phyloP scores from a whole-genome alignment of 2,888 invertebrate genomes.

The Hermaeophaga mercurialis region DNA sequence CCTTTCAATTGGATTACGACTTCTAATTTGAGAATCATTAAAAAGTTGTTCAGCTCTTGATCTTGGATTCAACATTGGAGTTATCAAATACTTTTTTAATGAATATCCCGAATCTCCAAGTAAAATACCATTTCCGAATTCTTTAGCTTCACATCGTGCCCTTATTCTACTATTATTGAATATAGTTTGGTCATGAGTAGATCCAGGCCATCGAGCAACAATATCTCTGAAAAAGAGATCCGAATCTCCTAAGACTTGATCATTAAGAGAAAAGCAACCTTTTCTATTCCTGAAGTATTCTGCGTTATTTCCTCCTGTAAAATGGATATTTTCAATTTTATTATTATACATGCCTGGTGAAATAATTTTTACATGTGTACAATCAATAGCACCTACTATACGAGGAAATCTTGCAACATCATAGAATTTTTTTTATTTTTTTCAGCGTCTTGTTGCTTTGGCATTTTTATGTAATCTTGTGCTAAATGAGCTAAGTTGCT shows the following conservation, averaged over 20 bases:
- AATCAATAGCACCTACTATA: neutral
- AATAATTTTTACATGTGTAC: neutral
- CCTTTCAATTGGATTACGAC: slow-evolving; percentile 14
- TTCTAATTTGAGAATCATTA: slow-evolving; percentile 17
- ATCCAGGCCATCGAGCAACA: slow-evolving; percentile 44
- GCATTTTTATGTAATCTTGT: neutral
- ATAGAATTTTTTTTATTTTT: neutral
- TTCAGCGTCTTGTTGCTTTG: neutral
- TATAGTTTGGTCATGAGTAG: slow-evolving; percentile 39
- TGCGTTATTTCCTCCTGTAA: slow-evolving; percentile 37
- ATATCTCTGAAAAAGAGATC: slow-evolving; percentile 38
- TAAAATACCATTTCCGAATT: slow-evolving; percentile 29
- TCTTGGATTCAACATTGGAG: slow-evolving; percentile 10
- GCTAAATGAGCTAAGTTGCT: neutral
- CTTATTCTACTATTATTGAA: slow-evolving; percentile 43
- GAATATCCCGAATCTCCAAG: slow-evolving; percentile 29
- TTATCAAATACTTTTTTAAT: slow-evolving; percentile 15
- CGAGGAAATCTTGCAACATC: neutral
- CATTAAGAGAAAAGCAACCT: slow-evolving; percentile 42
- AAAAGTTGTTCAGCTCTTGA: slow-evolving; percentile 9
- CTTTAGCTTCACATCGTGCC: slow-evolving; percentile 34
- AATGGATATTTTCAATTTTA: neutral
- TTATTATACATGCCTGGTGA: neutral
- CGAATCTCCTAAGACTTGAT: slow-evolving; percentile 40
- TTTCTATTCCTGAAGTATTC: slow-evolving; percentile 44